phyloP scores from a whole-genome alignment of 2,113 vertebrate species.

The Apteryx mantelli region DNA sequence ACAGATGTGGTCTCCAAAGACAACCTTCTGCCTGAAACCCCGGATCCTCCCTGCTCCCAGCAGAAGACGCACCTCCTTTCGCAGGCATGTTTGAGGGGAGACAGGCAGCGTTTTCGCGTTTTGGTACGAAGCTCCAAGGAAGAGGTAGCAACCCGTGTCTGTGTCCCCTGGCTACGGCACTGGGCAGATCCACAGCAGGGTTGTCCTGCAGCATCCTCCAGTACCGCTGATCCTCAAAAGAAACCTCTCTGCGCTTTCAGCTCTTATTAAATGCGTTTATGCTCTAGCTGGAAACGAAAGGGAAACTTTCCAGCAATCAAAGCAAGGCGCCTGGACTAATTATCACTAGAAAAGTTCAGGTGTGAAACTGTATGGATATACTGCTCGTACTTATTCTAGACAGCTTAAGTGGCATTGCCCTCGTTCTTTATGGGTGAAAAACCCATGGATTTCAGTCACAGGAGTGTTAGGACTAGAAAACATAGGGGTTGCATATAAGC shows the following conservation, averaged over 20 bases:
- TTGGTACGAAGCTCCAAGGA: background rate
- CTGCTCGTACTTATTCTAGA: fast-evolving
- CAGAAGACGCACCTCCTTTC: background rate
- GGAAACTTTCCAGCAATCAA: background rate
- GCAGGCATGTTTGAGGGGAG: background rate
- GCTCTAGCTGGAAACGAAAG: background rate
- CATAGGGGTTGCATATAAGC: fast-evolving
- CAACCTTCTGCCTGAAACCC: background rate
- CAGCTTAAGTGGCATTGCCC: background rate
- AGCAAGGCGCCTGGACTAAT: background rate
- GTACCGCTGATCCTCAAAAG: background rate
- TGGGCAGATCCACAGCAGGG: background rate
- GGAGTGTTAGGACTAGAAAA: background rate
- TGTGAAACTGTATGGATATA: background rate
- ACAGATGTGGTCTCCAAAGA: background rate
- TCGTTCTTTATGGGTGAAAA: background rate
- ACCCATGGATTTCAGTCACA: background rate
- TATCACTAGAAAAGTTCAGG: background rate
- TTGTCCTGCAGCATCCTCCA: background rate
- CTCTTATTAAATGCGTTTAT: background rate
- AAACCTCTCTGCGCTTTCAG: background rate
- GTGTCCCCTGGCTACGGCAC: fast-evolving
- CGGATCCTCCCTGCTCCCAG: background rate
- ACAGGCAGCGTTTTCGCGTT: background rate
- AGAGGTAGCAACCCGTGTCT: fast-evolving